phyloP scores from a whole-genome alignment of 2,888 invertebrate species.

The Trichacis sp. region DNA sequence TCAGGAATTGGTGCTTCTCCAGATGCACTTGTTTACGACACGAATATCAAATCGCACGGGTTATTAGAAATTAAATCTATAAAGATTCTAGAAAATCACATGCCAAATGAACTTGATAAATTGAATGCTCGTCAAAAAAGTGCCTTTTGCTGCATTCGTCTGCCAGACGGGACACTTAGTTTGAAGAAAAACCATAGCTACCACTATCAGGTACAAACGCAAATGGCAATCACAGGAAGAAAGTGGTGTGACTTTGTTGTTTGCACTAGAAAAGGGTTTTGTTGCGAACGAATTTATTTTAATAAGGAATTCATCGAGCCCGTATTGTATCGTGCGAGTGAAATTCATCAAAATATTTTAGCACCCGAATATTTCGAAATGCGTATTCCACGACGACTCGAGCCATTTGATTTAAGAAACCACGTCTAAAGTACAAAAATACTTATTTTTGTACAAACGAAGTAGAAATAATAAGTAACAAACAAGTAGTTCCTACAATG shows the following conservation, averaged over 20 bases:
- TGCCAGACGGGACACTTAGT: slow-evolving; percentile 7
- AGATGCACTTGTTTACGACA: neutral
- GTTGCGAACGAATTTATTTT: too few species aligned
- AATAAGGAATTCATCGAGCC: too few species aligned
- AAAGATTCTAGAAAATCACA: neutral
- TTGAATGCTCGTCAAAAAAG: neutral
- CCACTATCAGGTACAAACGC: slow-evolving; percentile 42
- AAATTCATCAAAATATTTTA: too few species aligned
- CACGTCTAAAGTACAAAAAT: too few species aligned
- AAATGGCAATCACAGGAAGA: slow-evolving; percentile 45
- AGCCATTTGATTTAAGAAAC: too few species aligned
- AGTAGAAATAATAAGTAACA: too few species aligned
- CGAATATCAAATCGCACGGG: neutral
- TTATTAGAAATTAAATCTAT: slow-evolving; percentile 1
- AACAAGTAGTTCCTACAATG: too few species aligned
- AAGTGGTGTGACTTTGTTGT: slow-evolving; percentile 44
- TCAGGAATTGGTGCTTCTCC: slow-evolving; percentile 4
- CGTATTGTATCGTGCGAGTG: too few species aligned
- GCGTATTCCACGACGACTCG: too few species aligned
- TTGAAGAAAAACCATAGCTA: slow-evolving; percentile 41
- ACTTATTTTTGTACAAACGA: too few species aligned
- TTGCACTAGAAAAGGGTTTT: slow-evolving; percentile 25
- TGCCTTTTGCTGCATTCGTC: neutral
- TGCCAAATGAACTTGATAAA: neutral
- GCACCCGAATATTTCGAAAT: too few species aligned